Evolutionary conservation across 1,140 invertebrate genomes (phyloP), one percentile per base, ranked within the genome.

Genomic region (Sinella curviseta): DNA sequence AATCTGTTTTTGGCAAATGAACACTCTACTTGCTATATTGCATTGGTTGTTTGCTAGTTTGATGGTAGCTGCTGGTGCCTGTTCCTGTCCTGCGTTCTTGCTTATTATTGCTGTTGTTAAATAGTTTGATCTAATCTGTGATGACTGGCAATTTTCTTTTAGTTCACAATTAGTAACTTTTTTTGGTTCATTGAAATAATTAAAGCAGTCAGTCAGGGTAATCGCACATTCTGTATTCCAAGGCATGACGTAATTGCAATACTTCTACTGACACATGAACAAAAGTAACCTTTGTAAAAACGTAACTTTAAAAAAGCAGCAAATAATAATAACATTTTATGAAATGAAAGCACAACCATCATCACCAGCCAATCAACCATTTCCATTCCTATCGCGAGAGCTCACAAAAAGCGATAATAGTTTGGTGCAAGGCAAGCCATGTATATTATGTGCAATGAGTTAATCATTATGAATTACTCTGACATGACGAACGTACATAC

Each of bases 171-270:
- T 70, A 70, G 65, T 33, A 70, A 70, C 65, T 70, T 70, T 33
- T 48, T 70, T 8, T 31, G 65, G 28, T 70, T 70, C 65, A 70
- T 70, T 70, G 65, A 70, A 70, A 70, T 70, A 70, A 70, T 70
- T 70, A 70, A 70, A 70, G 26, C 65, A 70, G 30, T 65, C 57
- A 65, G 57, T 65, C 16, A 70, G 65, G 14, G 31, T 65, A 26
- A 65, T 65, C 26, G 24, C 16, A 65, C 57, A 65, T 65, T 14
- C 24, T 65, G 57, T 65, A 4, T 26, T 65, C 57, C n/a, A 65
- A 26, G 24, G 31, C 4, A 30, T 70, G 65, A 70, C 57, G 57
- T 60, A 26, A 60, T 60, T 60, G 57, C 57, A 60, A 60, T 17
- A 17, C 24, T 60, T 4, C 4, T 4, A 60, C 57, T 60, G 57